Evolutionary conservation across 2,888 invertebrate genomes (phyloP), one percentile per base, ranked within the genome.

Genomic region (Eulithis prunata): DNA sequence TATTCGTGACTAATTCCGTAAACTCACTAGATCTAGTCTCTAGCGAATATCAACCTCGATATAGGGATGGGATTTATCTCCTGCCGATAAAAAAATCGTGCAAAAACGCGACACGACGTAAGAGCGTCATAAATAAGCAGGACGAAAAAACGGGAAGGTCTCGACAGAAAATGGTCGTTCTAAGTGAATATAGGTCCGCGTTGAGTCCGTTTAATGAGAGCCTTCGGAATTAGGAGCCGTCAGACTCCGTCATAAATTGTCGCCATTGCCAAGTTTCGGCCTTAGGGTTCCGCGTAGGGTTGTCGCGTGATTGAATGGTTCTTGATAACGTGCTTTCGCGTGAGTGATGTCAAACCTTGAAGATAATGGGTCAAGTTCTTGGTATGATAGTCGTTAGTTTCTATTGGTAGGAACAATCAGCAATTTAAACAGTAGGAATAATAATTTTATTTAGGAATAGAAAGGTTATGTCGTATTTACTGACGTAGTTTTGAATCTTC

Each of bases 231-330:
- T 89, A 90, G 89, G 79, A 81, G 83, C 76, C 81, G 86, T 87
- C 89, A 85, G 86, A 80, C 81, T 75, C 83, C 85, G 82, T 90
- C 91, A 89, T 92, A 91, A 91, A 91, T 91, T 92, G 89, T 88
- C 90, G 83, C 87, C 83, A 79, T 83, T 85, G 80, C 80, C 73
- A 73, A 76, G 77, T 71, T 75, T 71, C 56, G 57, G 66, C 68
- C 67, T 57, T 62, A 57, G 70, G 72, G 68, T 70, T 41, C 45
- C 28, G 64, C 62, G 66, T 63, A 70, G 72, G 71, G 75, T 63
- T 75, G 73, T 57, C 64, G 32, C 41, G 57, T 54, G 45, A 49
- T 14, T 62, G 45, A 57, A 57, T 62, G 57, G 28, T 45, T 49
- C 36, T 49, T 56, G 28, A 55, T 54, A 14, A 11, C 8, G 21